Conservation (phyloP, 2,797 vertebrate genomes). For the Adelosebastes latens region DNA sequence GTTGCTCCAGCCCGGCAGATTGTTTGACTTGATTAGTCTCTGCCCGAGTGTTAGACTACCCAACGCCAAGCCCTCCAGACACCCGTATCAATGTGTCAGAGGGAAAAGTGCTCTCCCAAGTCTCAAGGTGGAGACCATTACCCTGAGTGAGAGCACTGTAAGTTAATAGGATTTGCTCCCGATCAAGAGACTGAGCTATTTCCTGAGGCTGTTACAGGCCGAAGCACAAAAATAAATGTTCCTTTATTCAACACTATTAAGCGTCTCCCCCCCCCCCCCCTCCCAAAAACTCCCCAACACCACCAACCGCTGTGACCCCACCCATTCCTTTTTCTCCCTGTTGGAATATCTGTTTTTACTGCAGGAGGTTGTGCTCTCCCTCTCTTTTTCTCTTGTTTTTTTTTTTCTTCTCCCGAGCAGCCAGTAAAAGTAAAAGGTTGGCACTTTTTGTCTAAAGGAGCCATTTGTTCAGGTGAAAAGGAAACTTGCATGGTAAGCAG, state of each 20-base stretch:
- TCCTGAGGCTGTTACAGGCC: constrained; percentile 83
- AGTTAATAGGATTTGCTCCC: constrained; percentile 84
- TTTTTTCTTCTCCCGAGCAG: constrained; percentile 45
- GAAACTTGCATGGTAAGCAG: constrained; percentile 80
- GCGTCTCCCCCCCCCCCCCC: neutral
- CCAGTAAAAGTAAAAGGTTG: constrained; percentile 81
- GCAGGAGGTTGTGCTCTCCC: constrained; percentile 61
- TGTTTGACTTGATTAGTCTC: constrained; percentile 82
- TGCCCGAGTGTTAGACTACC: constrained; percentile 70
- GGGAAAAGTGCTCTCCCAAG: constrained; percentile 73
- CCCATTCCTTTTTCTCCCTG: constrained; percentile 50
- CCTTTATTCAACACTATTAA: constrained; percentile 82
- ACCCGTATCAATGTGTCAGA: constrained; percentile 77
- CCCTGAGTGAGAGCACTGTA: constrained; percentile 82
- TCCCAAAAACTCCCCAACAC: constrained; percentile 39
- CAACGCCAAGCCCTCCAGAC: constrained; percentile 73
- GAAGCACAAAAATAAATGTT: constrained; percentile 85
- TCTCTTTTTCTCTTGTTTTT: constrained; percentile 23
- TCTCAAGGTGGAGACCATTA: constrained; percentile 83
- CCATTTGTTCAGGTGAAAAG: constrained; percentile 84
- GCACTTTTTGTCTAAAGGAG: constrained; percentile 83
- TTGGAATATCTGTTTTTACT: constrained; percentile 77
- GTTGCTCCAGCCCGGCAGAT: constrained; percentile 74
- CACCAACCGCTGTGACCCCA: constrained; percentile 58
- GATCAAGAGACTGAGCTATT: constrained; percentile 82